phyloP scores from a whole-genome alignment of 1,140 invertebrate genomes.

The Potamilus streckersoni region DNA sequence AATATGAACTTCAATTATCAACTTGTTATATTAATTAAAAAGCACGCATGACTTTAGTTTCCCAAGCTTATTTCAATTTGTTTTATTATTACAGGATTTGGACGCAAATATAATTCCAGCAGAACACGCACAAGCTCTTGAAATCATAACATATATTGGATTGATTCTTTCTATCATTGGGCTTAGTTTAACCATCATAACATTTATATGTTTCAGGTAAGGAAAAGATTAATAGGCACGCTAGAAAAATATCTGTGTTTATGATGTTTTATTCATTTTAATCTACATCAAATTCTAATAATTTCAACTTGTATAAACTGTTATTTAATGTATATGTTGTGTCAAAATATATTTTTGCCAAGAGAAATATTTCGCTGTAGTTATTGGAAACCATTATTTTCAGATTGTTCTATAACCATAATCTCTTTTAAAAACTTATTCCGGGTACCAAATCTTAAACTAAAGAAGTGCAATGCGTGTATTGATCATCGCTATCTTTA shows the following conservation, averaged over 20 bases:
- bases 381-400: no score
- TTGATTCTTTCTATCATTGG: conserved; percentile 57
- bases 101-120: conserved; percentile 29
- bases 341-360: neutral
- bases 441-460: no score
- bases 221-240: neutral
- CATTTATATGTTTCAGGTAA: conserved; percentile 58
- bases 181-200: conserved; percentile 51
- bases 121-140: conserved; percentile 42
- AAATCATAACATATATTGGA: conserved; percentile 55
- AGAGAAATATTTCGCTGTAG: neutral
- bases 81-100: conserved; percentile 38
- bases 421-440: no score
- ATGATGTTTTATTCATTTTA: neutral
- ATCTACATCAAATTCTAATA: neutral
- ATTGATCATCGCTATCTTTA: no score
- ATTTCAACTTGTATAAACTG: neutral
- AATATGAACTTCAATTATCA: no score
- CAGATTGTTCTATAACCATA: no score
- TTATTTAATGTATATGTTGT: neutral
- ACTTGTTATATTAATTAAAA: neutral
- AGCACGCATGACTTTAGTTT: neutral
- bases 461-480: no score
- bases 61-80: no score
- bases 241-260: neutral